These are phyloP conservation scores for Eupithecia exiguata DNA, from an alignment of 2,888 invertebrate species.

Conservation along the genomic window DNA sequence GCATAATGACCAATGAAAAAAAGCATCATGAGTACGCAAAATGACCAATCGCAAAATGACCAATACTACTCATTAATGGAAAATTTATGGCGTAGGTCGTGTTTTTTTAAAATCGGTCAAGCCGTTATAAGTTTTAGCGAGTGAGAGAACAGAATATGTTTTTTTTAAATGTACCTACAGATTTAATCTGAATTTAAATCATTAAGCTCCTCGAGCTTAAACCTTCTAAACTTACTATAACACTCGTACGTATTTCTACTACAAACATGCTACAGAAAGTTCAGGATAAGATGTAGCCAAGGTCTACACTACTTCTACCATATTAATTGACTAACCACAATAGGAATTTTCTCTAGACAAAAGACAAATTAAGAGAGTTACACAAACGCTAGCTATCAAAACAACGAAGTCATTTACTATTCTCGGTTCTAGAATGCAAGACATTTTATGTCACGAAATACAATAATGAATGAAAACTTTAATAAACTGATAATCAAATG, in stretches of 20 bases:
- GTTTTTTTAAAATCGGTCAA: no score
- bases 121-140: no score
- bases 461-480: neutral
- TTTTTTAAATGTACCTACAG: no score
- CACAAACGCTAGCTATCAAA: neutral
- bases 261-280: constrained; percentile 15
- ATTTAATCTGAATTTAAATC: neutral
- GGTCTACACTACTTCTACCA: constrained; percentile 17
- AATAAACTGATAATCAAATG: neutral
- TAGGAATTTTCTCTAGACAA: constrained; percentile 8
- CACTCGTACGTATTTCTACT: constrained; percentile 19
- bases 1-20: no score
- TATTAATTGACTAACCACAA: constrained; percentile 5
- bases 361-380: neutral
- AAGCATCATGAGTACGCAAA: no score
- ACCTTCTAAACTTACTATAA: constrained; percentile 11
- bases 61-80: no score
- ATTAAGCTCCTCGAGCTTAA: neutral
- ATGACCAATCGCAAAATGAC: no score
- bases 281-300: constrained; percentile 20
- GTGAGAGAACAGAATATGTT: no score
- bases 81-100: no score
- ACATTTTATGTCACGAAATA: neutral
- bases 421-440: neutral
- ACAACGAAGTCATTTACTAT: neutral